Evolutionary conservation across 2,797 vertebrate genomes (phyloP), one percentile per base, ranked within the genome.

Genomic region (Halcyon badia): DNA sequence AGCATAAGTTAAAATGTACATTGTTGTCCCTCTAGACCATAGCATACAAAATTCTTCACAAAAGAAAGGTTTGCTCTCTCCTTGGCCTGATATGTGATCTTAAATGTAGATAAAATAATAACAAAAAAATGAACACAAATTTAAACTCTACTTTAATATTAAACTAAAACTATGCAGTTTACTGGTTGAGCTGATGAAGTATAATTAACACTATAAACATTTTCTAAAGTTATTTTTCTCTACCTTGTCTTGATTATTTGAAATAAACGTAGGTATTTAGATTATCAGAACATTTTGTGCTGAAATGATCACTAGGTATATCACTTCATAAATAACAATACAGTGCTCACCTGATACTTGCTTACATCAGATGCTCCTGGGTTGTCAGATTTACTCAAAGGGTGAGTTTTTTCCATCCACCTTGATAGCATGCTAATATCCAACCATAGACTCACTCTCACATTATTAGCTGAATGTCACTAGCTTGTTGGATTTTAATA

Each of bases 371-470:
- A 31, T 81, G 31, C 58, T 71, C 76, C 64, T 62, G 17, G 7
- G n/a, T 61, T 71, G 31, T 42, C 58, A 66, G 52, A 14, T 86
- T 56, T 77, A 66, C 46, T 72, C 66, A 77, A 56, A 66, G 41
- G 14, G 21, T 10, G 12, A 35, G 1, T 6, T 70, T 75, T 42
- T 83, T 71, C 51, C 6, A 44, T 15, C 8, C n/a, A 9, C 19
- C n/a, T 75, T 56, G 13, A 26, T 4, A 22, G 4, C 10, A 28
- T 41, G 10, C 11, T 39, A 37, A 72, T 39, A 86, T 51, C 13
- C 51, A 81, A 9, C 10, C 5, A 4, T 0, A 49, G 15, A n/a
- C 4, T 5, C 22, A 33, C 37, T 22, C 22, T 52, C 33, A 41
- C 25, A 21, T 35, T 60, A 31, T 69, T 49, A 79, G 10, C 15